A percentile compares a stretch with the other conserved stretches of the same genome.
Conservation (phyloP, 1,140 invertebrate species). For the Scylla paramamosain region DNA sequence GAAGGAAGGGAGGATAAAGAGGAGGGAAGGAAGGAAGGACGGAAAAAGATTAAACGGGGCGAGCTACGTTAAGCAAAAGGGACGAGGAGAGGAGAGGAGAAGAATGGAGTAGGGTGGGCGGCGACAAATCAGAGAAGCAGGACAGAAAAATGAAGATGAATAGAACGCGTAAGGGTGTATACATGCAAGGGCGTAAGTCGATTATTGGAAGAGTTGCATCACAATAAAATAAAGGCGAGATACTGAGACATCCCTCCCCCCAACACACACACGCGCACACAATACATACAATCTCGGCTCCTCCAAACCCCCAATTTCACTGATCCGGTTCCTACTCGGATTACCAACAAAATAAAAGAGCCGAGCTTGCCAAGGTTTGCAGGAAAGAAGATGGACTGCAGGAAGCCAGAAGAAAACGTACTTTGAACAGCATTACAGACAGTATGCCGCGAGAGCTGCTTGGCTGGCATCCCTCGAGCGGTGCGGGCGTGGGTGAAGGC, state of each 20-base stretch:
- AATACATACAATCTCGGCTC: background rate
- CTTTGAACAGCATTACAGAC: background rate
- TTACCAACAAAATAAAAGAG: background rate
- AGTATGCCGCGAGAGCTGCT: background rate
- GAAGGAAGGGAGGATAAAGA: background rate
- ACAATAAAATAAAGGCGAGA: too few species aligned
- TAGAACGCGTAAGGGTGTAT: background rate
- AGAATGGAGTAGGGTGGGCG: background rate
- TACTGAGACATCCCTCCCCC: too few species aligned
- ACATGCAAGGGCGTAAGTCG: background rate
- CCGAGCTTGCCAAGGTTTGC: background rate
- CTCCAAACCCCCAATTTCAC: background rate
- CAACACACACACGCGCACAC: background rate
- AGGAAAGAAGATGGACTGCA: background rate
- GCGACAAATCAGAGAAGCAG: background rate
- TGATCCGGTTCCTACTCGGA: background rate
- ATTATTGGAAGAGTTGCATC: too few species aligned
- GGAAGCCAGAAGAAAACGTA: background rate
- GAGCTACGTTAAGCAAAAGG: background rate
- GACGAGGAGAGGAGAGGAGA: background rate
- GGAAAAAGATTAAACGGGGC: background rate
- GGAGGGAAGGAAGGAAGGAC: background rate
- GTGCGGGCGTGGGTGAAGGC: background rate
- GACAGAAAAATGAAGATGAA: background rate
- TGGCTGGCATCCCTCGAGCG: background rate